Evolutionary conservation across 2,888 invertebrate genomes (phyloP).

Genomic region (Hypsopygia costalis): DNA sequence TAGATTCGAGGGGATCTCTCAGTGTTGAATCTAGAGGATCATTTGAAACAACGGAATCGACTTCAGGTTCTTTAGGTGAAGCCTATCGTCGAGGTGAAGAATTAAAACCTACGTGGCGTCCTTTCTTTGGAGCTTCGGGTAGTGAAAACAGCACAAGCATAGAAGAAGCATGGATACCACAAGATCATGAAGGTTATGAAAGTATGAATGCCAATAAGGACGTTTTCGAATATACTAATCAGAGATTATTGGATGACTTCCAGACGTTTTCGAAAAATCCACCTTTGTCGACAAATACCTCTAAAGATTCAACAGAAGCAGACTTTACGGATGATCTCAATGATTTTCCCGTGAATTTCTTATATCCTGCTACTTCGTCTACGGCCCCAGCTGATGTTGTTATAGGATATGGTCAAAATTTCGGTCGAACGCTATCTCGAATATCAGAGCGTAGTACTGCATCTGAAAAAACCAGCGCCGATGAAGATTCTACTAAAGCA

Average conservation of each 20-base stretch:
- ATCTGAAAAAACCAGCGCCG: conserved; percentile 92
- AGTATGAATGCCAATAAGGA: conserved; percentile 73
- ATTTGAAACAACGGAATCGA: conserved; percentile 86
- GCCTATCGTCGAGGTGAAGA: conserved; percentile 86
- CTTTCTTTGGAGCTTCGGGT: conserved; percentile 87
- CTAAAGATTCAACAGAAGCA: conserved; percentile 80
- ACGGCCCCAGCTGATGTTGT: conserved; percentile 83
- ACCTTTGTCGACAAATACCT: conserved; percentile 68
- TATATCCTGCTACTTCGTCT: conserved; percentile 84
- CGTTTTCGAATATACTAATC: conserved; percentile 66
- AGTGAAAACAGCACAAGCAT: conserved; percentile 93
- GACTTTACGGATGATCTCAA: conserved; percentile 88
- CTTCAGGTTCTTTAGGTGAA: conserved; percentile 87
- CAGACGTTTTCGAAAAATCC: conserved; percentile 74
- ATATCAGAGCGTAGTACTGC: conserved; percentile 94
- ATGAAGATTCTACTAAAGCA: conserved; percentile 92
- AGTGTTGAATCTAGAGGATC: conserved; percentile 87
- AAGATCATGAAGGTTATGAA: conserved; percentile 85
- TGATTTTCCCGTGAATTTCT: conserved; percentile 87
- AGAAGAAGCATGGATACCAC: conserved; percentile 90
- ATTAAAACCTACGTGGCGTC: conserved; percentile 89
- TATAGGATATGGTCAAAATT: conserved; percentile 86
- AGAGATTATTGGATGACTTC: conserved; percentile 69
- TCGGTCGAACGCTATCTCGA: conserved; percentile 89
- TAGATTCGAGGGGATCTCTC: conserved; percentile 82